Evolutionary conservation across 1,140 invertebrate species (phyloP).

Genomic region (Dendrolimus kikuchii): DNA sequence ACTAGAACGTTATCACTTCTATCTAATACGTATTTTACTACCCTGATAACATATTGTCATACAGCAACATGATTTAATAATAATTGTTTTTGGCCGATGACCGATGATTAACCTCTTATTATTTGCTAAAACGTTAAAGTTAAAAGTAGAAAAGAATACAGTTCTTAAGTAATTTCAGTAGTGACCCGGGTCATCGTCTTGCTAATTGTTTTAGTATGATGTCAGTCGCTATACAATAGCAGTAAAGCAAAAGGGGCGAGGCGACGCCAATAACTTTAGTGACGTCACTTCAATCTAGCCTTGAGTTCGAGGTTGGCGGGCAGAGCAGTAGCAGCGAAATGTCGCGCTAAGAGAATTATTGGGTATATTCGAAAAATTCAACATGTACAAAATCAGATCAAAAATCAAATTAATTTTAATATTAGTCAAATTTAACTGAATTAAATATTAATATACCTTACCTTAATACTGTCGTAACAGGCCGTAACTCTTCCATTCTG

Average conservation of each 20-base stretch:
- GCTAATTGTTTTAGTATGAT: slow-evolving; percentile 52
- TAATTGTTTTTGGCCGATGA: no score
- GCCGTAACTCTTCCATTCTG: slow-evolving; percentile 99
- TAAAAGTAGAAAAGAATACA: no score
- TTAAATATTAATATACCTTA: slow-evolving; percentile 70
- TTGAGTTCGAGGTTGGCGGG: slow-evolving; percentile 60
- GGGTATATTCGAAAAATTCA: slow-evolving; percentile 30
- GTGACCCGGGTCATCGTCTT: slow-evolving; percentile 44
- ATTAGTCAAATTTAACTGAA: no score
- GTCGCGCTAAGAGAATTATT: slow-evolving; percentile 38
- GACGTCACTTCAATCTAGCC: slow-evolving; percentile 61
- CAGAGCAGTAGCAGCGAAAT: slow-evolving; percentile 51
- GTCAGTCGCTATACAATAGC: slow-evolving; percentile 57
- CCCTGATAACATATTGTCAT: no score
- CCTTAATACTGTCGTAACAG: slow-evolving; percentile 99
- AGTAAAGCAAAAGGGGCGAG: slow-evolving; percentile 30
- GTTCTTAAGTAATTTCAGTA: background rate
- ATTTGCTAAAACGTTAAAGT: no score
- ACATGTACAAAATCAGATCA: background rate
- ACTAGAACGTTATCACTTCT: slow-evolving; percentile 46
- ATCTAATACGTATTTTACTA: slow-evolving; percentile 15
- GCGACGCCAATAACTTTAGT: slow-evolving; percentile 24
- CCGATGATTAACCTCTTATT: no score
- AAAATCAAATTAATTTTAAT: no score
- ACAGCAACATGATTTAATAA: no score